Conservation (phyloP, 2,888 invertebrate genomes). For the Ophion costatus region DNA sequence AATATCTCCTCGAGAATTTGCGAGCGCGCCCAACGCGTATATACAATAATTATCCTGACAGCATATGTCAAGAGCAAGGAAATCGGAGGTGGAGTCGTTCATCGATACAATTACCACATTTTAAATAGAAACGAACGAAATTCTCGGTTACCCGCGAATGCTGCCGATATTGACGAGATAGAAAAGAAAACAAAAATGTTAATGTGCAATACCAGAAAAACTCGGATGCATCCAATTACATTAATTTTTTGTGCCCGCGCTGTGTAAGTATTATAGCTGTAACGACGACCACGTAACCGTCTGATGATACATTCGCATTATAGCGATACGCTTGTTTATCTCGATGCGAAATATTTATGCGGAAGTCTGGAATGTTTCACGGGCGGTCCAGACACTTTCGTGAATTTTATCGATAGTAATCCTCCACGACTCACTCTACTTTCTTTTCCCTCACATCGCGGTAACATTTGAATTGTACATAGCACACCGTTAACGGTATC, state of each 20-base stretch:
- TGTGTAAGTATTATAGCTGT: constrained; percentile 60
- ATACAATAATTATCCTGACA: background rate
- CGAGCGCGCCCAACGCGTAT: background rate
- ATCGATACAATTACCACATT: constrained; percentile 2
- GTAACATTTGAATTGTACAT: constrained; percentile 47
- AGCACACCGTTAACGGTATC: constrained; percentile 38
- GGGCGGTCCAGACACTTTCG: constrained; percentile 1
- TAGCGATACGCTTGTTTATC: constrained; percentile 31
- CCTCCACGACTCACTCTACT: background rate
- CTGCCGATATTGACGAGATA: constrained; percentile 1
- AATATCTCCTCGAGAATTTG: background rate
- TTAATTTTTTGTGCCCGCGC: constrained; percentile 32
- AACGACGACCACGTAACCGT: constrained; percentile 47
- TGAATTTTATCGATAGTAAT: constrained; percentile 36
- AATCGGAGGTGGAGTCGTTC: background rate
- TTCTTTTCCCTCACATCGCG: background rate
- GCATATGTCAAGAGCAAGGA: background rate
- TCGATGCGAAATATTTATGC: constrained; percentile 52
- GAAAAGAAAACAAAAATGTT: constrained; percentile 6
- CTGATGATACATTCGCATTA: constrained; percentile 56
- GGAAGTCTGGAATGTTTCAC: constrained; percentile 24
- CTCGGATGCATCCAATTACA: constrained; percentile 41
- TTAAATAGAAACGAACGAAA: background rate
- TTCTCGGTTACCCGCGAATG: background rate
- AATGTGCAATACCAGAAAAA: constrained; percentile 61